Evolutionary conservation across 1,140 invertebrate species (phyloP).

Genomic region (Neodiprion lecontei): DNA sequence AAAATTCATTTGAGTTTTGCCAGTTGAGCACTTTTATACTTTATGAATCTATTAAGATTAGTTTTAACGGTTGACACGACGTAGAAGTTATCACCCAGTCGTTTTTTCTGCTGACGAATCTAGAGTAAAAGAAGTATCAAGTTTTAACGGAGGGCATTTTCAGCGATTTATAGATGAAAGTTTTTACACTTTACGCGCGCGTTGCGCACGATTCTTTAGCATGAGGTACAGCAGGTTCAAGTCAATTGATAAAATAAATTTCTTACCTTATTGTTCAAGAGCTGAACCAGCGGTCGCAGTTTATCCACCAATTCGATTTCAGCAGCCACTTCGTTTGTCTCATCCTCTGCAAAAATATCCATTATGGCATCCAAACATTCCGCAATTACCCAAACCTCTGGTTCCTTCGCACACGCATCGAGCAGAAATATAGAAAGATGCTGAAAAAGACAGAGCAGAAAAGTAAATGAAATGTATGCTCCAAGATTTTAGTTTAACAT

Average conservation of each 20-base stretch:
- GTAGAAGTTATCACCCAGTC: slow-evolving; percentile 69
- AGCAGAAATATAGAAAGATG: slow-evolving; percentile 62
- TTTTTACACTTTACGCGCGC: neutral
- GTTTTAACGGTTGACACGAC: slow-evolving; percentile 73
- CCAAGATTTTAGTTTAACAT: slow-evolving; percentile 33
- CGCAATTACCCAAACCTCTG: slow-evolving; percentile 72
- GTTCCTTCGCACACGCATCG: slow-evolving; percentile 61
- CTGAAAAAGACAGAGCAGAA: slow-evolving; percentile 45
- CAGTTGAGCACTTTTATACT: slow-evolving; percentile 65
- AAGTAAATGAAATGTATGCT: slow-evolving; percentile 26
- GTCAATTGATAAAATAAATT: slow-evolving; percentile 25
- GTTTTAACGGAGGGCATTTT: neutral
- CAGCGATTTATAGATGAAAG: neutral
- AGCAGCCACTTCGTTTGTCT: slow-evolving; percentile 69
- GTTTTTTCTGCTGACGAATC: slow-evolving; percentile 69
- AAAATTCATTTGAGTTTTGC: slow-evolving; percentile 23
- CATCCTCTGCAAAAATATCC: slow-evolving; percentile 81
- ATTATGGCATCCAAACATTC: slow-evolving; percentile 78
- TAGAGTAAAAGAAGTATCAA: slow-evolving; percentile 36
- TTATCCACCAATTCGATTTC: slow-evolving; percentile 70
- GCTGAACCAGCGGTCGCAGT: slow-evolving; percentile 63
- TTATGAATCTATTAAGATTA: slow-evolving; percentile 76
- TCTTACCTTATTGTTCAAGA: slow-evolving; percentile 72
- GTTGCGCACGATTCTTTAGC: neutral
- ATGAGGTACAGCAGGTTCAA: neutral